A percentile compares a stretch with the other conserved stretches of the same genome.
Evolutionary conservation across 2,888 invertebrate genomes (phyloP).

Genomic region (Sphaeridia pumilis): DNA sequence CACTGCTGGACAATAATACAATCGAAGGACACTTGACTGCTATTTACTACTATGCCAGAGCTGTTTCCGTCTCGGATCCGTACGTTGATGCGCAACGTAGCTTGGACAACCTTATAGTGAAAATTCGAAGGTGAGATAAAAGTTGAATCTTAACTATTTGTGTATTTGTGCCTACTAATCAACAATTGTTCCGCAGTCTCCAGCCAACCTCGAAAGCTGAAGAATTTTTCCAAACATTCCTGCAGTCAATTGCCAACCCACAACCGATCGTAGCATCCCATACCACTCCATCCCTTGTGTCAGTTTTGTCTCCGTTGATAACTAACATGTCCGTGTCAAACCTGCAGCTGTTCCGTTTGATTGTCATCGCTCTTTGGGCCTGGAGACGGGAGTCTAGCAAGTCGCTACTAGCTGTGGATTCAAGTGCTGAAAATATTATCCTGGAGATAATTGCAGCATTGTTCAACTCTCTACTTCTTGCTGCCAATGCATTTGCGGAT

Average conservation of each 20-base stretch:
- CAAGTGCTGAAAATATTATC: conserved; percentile 10
- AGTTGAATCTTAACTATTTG: too few species aligned
- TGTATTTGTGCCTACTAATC: too few species aligned
- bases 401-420: conserved; percentile 11
- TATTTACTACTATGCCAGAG: conserved; percentile 74
- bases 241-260: conserved; percentile 14
- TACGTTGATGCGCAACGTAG: conserved; percentile 74
- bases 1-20: conserved; percentile 65
- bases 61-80: conserved; percentile 69
- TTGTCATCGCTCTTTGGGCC: conserved; percentile 31
- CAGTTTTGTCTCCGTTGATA: conserved; percentile 23
- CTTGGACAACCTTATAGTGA: conserved; percentile 42
- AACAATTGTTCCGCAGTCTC: not conserved
- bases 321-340: conserved; percentile 25
- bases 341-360: conserved; percentile 30
- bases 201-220: conserved; percentile 12
- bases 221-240: conserved; percentile 21
- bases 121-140: conserved; percentile 14
- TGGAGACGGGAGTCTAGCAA: conserved; percentile 27
- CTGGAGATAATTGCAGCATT: conserved; percentile 31
- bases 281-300: conserved; percentile 7
- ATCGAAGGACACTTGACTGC: conserved; percentile 63
- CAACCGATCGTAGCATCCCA: not conserved
- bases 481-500: conserved; percentile 22
- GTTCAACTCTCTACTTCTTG: conserved; percentile 26